Percentiles rank a stretch among this genome's conserved stretches.
Conservation (phyloP, 2,113 vertebrate genomes). For the Chloebia gouldiae region DNA sequence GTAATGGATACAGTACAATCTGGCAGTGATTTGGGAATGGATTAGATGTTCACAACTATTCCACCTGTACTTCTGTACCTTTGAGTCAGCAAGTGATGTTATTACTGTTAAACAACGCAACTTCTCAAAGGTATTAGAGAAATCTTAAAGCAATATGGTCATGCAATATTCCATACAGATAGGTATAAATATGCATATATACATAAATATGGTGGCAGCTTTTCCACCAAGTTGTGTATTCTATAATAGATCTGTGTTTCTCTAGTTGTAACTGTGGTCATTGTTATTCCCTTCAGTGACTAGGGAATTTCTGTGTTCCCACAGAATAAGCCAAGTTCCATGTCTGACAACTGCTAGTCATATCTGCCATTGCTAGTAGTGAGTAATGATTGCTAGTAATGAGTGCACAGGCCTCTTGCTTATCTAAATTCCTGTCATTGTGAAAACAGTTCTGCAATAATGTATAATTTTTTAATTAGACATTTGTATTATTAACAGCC, state of each 20-base stretch:
- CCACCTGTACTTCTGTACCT: not conserved
- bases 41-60: not conserved
- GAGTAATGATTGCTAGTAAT: constrained; percentile 3
- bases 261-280: not conserved
- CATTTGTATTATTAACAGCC: constrained; percentile 77
- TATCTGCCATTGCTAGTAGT: constrained; percentile 25
- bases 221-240: not conserved
- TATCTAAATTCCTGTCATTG: constrained; percentile 36
- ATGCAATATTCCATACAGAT: not conserved
- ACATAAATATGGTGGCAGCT: not conserved
- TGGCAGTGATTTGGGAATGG: not conserved
- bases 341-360: constrained; percentile 31
- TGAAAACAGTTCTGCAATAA: constrained; percentile 31
- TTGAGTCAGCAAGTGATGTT: not conserved
- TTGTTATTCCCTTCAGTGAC: not conserved
- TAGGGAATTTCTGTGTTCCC: constrained; percentile 8
- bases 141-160: not conserved
- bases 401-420: not conserved
- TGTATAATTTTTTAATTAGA: constrained; percentile 42
- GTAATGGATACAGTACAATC: not conserved
- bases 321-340: constrained; percentile 23
- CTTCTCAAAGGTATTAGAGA: not conserved
- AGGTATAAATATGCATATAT: not conserved
- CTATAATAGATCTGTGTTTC: not conserved
- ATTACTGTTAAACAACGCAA: not conserved